phyloP scores from a whole-genome alignment of 2,113 vertebrate genomes.

The Tauraco erythrolophus region DNA sequence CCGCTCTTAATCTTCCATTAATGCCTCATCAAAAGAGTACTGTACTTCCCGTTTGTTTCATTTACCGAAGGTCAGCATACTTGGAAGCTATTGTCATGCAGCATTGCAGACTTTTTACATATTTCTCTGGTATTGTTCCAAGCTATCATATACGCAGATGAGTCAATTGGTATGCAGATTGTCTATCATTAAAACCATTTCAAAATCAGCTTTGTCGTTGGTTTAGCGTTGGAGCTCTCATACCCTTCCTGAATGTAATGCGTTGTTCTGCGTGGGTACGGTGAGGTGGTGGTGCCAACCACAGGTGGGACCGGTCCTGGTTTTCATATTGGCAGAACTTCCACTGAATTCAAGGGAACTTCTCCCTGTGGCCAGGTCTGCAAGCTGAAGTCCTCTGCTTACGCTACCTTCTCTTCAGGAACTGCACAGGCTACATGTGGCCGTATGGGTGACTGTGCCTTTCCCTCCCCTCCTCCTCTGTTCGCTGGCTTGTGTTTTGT shows the following conservation, averaged over 20 bases:
- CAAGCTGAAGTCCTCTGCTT: not conserved
- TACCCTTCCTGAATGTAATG: conserved; percentile 56
- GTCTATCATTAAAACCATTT: conserved; percentile 76
- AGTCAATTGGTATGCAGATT: conserved; percentile 81
- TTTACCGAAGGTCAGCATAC: conserved; percentile 76
- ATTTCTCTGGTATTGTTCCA: conserved; percentile 76
- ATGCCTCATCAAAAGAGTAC: conserved; percentile 73
- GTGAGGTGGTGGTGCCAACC: not conserved
- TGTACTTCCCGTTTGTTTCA: conserved; percentile 64
- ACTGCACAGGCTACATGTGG: accelerated
- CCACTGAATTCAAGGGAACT: not conserved
- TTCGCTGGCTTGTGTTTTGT: not conserved
- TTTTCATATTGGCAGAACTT: not conserved
- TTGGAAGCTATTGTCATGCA: conserved; percentile 75
- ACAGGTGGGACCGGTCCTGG: not conserved
- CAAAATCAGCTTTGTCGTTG: conserved; percentile 75
- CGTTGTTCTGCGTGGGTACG: not conserved
- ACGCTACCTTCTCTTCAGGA: not conserved
- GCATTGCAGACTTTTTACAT: conserved; percentile 70
- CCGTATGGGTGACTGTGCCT: accelerated
- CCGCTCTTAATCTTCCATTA: conserved; percentile 76
- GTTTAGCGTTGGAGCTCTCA: conserved; percentile 50
- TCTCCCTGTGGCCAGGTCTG: not conserved
- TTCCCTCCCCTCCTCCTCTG: not conserved
- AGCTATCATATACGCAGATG: conserved; percentile 59